Evolutionary conservation across 2,797 vertebrate species (phyloP), one percentile per base, ranked within the genome.

Genomic region (Tympanoctomys barrerae): DNA sequence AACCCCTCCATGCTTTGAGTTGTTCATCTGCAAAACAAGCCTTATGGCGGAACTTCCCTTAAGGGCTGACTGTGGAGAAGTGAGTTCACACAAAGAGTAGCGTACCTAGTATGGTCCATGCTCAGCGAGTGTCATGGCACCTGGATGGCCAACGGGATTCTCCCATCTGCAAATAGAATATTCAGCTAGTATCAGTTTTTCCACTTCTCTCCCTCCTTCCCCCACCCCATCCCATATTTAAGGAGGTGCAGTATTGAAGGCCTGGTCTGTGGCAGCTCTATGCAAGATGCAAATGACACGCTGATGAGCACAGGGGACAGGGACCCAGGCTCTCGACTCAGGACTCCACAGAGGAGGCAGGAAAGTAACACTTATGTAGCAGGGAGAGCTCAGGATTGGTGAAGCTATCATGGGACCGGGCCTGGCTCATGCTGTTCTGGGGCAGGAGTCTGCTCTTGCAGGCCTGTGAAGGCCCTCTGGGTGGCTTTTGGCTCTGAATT

Each of bases 1-100:
- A 22, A 39, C 83, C n/a, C 86, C 83, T 92, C 91, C 79, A 86
- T 89, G 89, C 83, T 66, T 79, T n/a, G 0, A 46, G 33, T 26
- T 77, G 52, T 57, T 33, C 64, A 19, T 24, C 46, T 84, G 33
- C 78, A 73, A 84, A 92, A n/a, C 21, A 24, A 73, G 52, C 49
- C 2, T 39, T 42, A 4, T 0, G 28, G 22, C 14, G 19, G 82
- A 90, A 57, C 36, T 11, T 79, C 89, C 66, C 82, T 59, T 6
- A 2, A 71, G 73, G 64, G 31, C 24, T 87, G 16, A 18, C 31
- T 54, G 13, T 68, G 61, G 64, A 26, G 52, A 57, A 64, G 42
- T 11, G 36, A 73, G 46, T 26, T 88, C 39, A 8, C 1, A 4
- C 0, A 1, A 42, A 2, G 24, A 1, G 14, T 75, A 24, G 9